Percentiles rank a stretch among this genome's conserved stretches.
phyloP scores from a whole-genome alignment of 2,113 vertebrate species.

The Siphamia tubifer region DNA sequence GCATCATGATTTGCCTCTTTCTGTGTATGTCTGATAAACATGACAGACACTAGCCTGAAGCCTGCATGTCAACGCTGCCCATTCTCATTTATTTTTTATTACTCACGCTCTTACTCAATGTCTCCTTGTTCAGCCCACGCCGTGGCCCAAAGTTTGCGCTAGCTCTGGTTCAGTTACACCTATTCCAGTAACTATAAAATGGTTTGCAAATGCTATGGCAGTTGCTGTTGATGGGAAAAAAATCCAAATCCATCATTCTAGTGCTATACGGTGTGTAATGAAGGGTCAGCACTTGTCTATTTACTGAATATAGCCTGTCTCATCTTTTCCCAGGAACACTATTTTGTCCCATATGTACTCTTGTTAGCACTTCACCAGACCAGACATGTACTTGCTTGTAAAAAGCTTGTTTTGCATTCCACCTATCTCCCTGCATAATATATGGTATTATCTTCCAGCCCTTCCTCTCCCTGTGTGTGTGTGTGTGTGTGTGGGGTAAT shows the following conservation, averaged over 20 bases:
- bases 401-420: constrained; percentile 74
- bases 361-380: constrained; percentile 39
- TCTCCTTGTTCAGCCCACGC: background rate
- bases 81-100: constrained; percentile 50
- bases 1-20: constrained; percentile 14
- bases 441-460: constrained; percentile 68
- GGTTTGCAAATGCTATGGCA: background rate
- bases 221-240: constrained; percentile 1
- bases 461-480: constrained; percentile 52
- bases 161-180: constrained; percentile 15
- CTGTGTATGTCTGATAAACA: constrained; percentile 37
- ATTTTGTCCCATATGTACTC: constrained; percentile 27
- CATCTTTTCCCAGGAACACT: constrained; percentile 7
- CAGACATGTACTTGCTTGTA: constrained; percentile 69
- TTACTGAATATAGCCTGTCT: background rate
- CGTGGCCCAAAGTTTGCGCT: background rate
- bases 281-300: background rate
- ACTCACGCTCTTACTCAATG: constrained; percentile 38
- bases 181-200: background rate
- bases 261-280: background rate
- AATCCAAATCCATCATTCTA: background rate
- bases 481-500: constrained; percentile 63
- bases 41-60: constrained; percentile 35
- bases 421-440: constrained; percentile 55
- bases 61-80: constrained; percentile 46